Base-by-base conservation (phyloP, 2,113 vertebrate species). In the Rhynchomys soricoides region DNA sequence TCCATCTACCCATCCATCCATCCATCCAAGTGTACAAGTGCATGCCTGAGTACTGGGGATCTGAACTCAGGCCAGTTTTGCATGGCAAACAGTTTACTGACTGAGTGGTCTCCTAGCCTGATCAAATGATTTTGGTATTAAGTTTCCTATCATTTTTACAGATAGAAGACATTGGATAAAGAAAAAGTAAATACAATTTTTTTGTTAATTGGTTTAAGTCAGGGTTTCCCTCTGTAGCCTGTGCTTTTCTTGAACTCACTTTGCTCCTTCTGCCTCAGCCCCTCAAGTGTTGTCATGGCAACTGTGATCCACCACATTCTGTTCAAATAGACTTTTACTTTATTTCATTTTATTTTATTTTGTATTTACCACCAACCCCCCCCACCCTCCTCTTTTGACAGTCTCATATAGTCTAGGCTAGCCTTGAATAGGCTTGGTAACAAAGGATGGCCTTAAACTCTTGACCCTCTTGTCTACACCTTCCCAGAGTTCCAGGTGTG, bases 121-220 rank as follows among this genome's bases (percentile, higher is more conserved):
- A 62, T 40, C 71, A 91, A 79, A 75, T 13, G 55, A 11, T 73
- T 73, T 93, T 45, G 26, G n/a, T 81, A 59, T 8, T 75, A 40
- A 78, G 77, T 91, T 95, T 93, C 17, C 48, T 87, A n/a, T 45
- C 57, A 90, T 45, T 90, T 90, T 94, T 89, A 77, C 3, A 96
- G 59, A 48, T 75, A 3, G 73, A 88, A 88, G 57, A 48, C 40
- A 82, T 70, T 94, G 57, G 57, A 70, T 70, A 57, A 90, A 45
- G 68, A 45, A 34, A 48, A 91, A 45, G 78, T 31, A 74, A n/a
- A 66, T 81, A 48, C 29, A 75, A 1, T 48, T 50, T 55, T 81
- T 52, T 81, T 52, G 45, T 52, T 83, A 40, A 40, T 83, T 79
- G 15, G 10, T 50, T 59, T 45, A 59, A 45, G 57, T 43, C 7